Conservation (phyloP, 2,888 invertebrate species). For the Petrolisthes cinctipes region DNA sequence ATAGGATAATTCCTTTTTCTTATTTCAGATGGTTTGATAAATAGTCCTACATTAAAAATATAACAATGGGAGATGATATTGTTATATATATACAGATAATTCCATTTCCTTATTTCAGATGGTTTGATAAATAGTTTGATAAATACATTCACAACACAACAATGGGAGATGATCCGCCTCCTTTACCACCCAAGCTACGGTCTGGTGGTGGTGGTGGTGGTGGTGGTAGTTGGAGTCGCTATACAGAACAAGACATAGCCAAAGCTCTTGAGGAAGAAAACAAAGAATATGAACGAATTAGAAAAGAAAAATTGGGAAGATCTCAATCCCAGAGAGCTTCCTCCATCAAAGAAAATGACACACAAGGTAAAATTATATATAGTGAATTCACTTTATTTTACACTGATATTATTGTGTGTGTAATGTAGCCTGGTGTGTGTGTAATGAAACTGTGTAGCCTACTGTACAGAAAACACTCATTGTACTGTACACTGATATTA, state of each 20-base stretch:
- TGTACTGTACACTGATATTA: too few species aligned
- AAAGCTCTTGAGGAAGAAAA: slow-evolving; percentile 62
- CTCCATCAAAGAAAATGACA: slow-evolving; percentile 43
- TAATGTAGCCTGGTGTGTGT: neutral
- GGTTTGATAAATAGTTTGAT: neutral
- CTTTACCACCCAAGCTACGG: slow-evolving; percentile 61
- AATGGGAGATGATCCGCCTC: slow-evolving; percentile 65
- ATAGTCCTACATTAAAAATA: too few species aligned
- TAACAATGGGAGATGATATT: too few species aligned
- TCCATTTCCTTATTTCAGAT: slow-evolving; percentile 23
- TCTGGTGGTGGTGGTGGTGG: slow-evolving; percentile 20
- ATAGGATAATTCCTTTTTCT: too few species aligned
- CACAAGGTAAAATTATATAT: slow-evolving; percentile 14
- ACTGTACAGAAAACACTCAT: too few species aligned
- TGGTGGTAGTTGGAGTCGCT: slow-evolving; percentile 24
- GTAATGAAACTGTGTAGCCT: neutral
- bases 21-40: too few species aligned
- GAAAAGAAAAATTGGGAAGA: slow-evolving; percentile 53
- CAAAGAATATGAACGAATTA: slow-evolving; percentile 57
- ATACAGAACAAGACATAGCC: slow-evolving; percentile 61
- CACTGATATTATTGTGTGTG: too few species aligned
- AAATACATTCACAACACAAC: slow-evolving; percentile 5
- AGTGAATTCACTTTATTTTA: too few species aligned
- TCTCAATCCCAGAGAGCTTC: slow-evolving; percentile 47
- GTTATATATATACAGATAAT: neutral